Percentiles rank a stretch among this genome's conserved stretches.
phyloP scores from a whole-genome alignment of 2,888 invertebrate genomes.

The Lycaena phlaeas region DNA sequence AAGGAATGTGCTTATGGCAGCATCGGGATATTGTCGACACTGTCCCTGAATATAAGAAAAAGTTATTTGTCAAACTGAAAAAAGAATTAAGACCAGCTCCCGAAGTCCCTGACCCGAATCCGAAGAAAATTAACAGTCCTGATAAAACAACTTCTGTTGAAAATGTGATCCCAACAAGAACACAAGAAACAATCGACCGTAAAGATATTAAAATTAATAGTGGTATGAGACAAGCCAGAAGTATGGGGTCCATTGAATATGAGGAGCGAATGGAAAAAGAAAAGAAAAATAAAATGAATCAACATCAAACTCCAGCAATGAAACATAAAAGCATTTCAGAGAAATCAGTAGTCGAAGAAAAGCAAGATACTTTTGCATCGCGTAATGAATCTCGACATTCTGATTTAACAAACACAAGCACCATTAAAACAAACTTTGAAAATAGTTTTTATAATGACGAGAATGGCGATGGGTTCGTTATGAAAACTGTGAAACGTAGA shows the following conservation, averaged over 20 bases:
- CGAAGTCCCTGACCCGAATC: conserved; percentile 45
- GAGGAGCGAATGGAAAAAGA: conserved; percentile 47
- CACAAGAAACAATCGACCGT: conserved; percentile 62
- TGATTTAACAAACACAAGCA: conserved; percentile 62
- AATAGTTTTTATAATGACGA: conserved; percentile 78
- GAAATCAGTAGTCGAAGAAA: conserved; percentile 57
- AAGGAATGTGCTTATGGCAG: conserved; percentile 91
- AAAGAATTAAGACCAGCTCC: conserved; percentile 59
- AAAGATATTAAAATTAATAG: conserved; percentile 53
- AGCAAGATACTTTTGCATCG: conserved; percentile 49
- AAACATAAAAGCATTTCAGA: conserved; percentile 61
- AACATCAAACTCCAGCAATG: conserved; percentile 45
- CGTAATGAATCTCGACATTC: conserved; percentile 64
- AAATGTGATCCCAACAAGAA: conserved; percentile 33
- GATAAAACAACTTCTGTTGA: conserved; percentile 38
- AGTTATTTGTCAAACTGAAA: conserved; percentile 57
- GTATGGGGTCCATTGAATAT: conserved; percentile 60
- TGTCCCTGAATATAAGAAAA: conserved; percentile 67
- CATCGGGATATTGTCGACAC: conserved; percentile 87
- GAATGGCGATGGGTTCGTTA: conserved; percentile 77
- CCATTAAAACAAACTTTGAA: conserved; percentile 71
- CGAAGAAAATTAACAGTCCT: conserved; percentile 35
- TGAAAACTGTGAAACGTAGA: conserved; percentile 82
- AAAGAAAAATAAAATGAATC: conserved; percentile 36
- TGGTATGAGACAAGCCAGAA: conserved; percentile 63